Evolutionary conservation across 2,113 vertebrate species (phyloP).

Genomic region (Callorhinus ursinus): DNA sequence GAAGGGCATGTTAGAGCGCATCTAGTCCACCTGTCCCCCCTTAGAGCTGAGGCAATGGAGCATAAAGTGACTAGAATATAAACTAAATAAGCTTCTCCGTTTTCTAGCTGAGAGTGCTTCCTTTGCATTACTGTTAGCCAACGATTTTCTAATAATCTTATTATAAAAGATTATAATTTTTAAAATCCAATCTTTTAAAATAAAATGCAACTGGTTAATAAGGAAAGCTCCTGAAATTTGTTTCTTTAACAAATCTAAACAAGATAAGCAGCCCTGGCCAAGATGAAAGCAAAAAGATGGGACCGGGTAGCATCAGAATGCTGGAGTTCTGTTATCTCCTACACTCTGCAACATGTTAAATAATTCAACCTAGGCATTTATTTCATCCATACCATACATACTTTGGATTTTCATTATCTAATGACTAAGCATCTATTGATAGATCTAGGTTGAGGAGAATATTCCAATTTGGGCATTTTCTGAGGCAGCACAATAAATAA

Average conservation of each 20-base stretch:
- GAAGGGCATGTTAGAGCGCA: background rate
- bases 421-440: background rate
- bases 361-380: background rate
- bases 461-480: background rate
- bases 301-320: background rate
- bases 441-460: background rate
- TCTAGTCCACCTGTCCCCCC: background rate
- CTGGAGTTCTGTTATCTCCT: background rate
- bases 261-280: background rate
- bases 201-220: background rate
- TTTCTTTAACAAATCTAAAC: background rate
- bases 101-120: background rate
- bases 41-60: background rate
- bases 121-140: background rate
- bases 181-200: background rate
- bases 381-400: background rate
- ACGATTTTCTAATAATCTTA: background rate
- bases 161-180: background rate
- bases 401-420: conserved; percentile 34
- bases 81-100: background rate
- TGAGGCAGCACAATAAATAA: background rate
- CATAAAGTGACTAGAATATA: background rate
- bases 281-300: background rate
- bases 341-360: background rate
- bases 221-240: conserved; percentile 6